A percentile compares a stretch with the other conserved stretches of the same genome.
Conservation (phyloP, 2,113 vertebrate genomes). For the Eupsittula cactorum region DNA sequence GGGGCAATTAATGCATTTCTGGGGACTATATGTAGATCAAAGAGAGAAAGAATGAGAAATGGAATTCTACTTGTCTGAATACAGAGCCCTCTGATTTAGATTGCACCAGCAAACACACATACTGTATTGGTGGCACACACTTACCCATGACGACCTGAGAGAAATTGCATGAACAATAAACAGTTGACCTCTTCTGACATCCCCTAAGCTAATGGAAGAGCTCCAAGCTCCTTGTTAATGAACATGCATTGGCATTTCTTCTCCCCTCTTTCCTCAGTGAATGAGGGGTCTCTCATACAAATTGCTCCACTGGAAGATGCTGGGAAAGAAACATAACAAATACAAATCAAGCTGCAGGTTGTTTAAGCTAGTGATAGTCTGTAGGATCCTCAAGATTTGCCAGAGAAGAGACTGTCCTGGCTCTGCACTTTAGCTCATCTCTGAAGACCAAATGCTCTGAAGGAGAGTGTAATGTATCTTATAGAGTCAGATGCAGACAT, state of each 20-base stretch:
- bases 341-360: background rate
- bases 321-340: background rate
- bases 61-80: background rate
- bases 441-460: background rate
- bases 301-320: background rate
- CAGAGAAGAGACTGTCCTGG: background rate
- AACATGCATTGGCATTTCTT: fast-evolving
- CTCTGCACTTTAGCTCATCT: background rate
- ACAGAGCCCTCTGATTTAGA: background rate
- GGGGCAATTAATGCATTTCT: background rate
- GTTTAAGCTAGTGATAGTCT: background rate
- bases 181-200: background rate
- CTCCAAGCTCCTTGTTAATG: background rate
- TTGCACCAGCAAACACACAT: background rate
- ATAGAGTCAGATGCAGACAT: background rate
- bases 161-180: background rate
- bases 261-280: background rate
- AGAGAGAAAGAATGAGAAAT: background rate
- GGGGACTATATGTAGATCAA: background rate
- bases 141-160: background rate
- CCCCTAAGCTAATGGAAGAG: background rate
- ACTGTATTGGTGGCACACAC: background rate
- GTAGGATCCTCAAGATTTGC: background rate
- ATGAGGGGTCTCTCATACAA: background rate
- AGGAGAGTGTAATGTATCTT: background rate